Evolutionary conservation across 1,140 invertebrate species (phyloP).

Genomic region (Pachyrhynchus sulphureomaculatus): DNA sequence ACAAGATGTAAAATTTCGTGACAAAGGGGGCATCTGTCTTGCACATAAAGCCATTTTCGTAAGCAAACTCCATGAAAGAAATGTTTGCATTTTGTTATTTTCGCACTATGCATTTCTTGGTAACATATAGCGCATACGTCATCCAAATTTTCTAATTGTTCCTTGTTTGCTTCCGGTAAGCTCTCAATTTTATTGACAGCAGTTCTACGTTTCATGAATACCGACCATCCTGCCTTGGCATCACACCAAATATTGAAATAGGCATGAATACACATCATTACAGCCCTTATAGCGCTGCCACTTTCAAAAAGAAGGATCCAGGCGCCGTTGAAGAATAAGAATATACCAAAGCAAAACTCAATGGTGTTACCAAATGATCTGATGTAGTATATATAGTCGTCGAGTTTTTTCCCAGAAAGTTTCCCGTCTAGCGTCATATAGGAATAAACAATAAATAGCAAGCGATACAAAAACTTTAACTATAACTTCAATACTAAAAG

Average conservation of each 20-base stretch:
- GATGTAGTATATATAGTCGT: slow-evolving; percentile 94
- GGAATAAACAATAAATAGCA: slow-evolving; percentile 84
- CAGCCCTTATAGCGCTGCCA: slow-evolving; percentile 62
- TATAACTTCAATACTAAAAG: slow-evolving; percentile 85
- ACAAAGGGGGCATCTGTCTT: slow-evolving; percentile 79
- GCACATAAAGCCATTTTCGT: slow-evolving; percentile 94
- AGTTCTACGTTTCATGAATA: slow-evolving; percentile 87
- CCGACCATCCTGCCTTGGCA: slow-evolving; percentile 86
- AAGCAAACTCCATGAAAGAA: slow-evolving; percentile 94
- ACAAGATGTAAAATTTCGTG: slow-evolving; percentile 76
- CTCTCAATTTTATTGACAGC: slow-evolving; percentile 93
- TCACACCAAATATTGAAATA: slow-evolving; percentile 98
- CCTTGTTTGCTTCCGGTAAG: slow-evolving; percentile 76
- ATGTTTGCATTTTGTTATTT: slow-evolving; percentile 90
- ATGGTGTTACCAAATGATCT: slow-evolving; percentile 84
- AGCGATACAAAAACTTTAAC: slow-evolving; percentile 84
- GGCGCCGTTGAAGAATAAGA: slow-evolving; percentile 91
- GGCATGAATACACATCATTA: slow-evolving; percentile 94
- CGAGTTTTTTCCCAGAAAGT: slow-evolving; percentile 91
- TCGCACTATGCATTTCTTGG: slow-evolving; percentile 87
- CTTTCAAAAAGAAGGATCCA: slow-evolving; percentile 88
- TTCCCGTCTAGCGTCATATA: slow-evolving; percentile 83
- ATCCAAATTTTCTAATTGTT: slow-evolving; percentile 73
- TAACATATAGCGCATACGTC: slow-evolving; percentile 98
- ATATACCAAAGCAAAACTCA: slow-evolving; percentile 93